Evolutionary conservation across 2,113 vertebrate genomes (phyloP).

Genomic region (Channa maculata): DNA sequence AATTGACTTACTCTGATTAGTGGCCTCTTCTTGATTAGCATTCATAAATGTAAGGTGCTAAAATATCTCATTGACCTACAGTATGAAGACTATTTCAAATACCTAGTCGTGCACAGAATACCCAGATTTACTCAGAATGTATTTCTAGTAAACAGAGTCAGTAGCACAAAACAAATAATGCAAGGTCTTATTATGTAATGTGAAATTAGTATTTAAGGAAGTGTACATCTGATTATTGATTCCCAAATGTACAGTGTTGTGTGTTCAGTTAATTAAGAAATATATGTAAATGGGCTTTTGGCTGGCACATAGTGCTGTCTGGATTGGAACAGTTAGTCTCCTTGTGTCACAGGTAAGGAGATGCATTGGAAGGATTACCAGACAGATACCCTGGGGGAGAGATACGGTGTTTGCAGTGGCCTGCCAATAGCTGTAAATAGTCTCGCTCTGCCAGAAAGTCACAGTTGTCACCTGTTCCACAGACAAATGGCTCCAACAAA

Average conservation of each 20-base stretch:
- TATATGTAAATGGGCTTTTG: conserved; percentile 62
- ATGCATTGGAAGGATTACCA: conserved; percentile 69
- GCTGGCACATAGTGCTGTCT: conserved; percentile 17
- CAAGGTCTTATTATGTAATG: neutral
- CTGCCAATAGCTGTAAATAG: conserved; percentile 75
- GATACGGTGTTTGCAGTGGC: conserved; percentile 50
- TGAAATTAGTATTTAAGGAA: conserved; percentile 43
- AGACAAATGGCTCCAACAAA: conserved; percentile 69
- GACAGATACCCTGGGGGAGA: conserved; percentile 48
- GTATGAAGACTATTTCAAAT: neutral
- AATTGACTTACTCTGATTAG: conserved; percentile 31
- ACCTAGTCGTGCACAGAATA: conserved; percentile 1
- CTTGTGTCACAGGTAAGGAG: conserved; percentile 70
- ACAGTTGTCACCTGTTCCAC: conserved; percentile 67
- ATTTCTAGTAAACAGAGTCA: conserved; percentile 9
- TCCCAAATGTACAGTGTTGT: conserved; percentile 18
- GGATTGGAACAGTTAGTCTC: conserved; percentile 48
- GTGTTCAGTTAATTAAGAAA: conserved; percentile 45
- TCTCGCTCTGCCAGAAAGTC: conserved; percentile 66
- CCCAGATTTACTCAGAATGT: neutral
- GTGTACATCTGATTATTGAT: conserved; percentile 35
- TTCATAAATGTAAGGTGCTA: conserved; percentile 34
- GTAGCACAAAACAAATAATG: conserved; percentile 6
- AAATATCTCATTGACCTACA: conserved; percentile 19
- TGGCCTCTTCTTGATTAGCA: conserved; percentile 38